Base-by-base conservation (phyloP, 2,797 vertebrate species). In the Sebastes hubbsi region DNA sequence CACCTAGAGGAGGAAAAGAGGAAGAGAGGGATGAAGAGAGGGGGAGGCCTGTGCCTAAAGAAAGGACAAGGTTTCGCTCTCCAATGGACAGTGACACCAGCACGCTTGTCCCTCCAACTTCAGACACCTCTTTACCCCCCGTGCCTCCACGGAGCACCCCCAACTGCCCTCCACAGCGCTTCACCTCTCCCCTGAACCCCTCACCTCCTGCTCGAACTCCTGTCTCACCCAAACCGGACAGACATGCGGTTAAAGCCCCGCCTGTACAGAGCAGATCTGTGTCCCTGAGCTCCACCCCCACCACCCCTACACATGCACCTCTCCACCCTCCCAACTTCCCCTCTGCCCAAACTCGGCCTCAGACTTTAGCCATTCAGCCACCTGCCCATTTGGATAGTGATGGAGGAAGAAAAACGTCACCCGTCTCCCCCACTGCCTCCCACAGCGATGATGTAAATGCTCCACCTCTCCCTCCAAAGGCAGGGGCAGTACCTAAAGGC, bases 391-490 rank as follows among this genome's bases (percentile, higher is more conserved):
- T 34, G 13, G 49, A 12, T 2, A 2, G 58, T 12, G 77, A 89
- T 20, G 72, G 38, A 63, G 80, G 59, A 13, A 79, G 52, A 72
- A 90, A 72, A 25, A 22, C 22, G 0, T 89, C 90, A 8, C 77
- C 87, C 0, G 6, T 69, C 16, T 89, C 88, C 8, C 83, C 82
- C 2, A 7, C 63, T 2, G 36, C 68, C 2, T 81, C 86, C 5
- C 69, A 61, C 1, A 32, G 11, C 1, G 49, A 69, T 5, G 90
- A 89, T 1, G 58, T 73, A 4, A 63, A 60, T 1, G 84, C 92
- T 58, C 97, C 97, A 10, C 96, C 97, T 1, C 92, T 98, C 32
- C 97, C 97, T 9, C 94, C 96, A 29, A 98, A 98, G 85, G 86
- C 79, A 8, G 95, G 94, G 14, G 13, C 3, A 14, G 75, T 25